Conservation (phyloP, 1,140 invertebrate genomes). For the Lamellibrachia luymesi region DNA sequence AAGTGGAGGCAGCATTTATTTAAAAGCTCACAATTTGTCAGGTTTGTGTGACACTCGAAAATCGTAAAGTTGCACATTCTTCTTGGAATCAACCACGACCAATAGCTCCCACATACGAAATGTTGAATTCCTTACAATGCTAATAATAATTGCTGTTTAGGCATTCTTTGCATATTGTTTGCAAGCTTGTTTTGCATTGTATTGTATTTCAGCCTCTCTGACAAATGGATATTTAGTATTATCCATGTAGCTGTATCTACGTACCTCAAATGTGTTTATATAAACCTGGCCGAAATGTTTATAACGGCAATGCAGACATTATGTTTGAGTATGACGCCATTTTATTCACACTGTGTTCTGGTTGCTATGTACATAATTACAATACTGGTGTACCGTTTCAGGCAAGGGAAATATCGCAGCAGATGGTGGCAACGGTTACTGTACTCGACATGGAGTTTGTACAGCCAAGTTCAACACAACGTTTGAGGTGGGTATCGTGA, state of each 20-base stretch:
- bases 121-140: too few relatives aligned
- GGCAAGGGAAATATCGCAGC: not conserved
- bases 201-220: not conserved
- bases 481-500: not conserved
- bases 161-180: not conserved
- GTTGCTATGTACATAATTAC: not conserved
- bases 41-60: conserved; percentile 28
- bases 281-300: not conserved
- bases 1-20: conserved; percentile 36
- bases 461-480: not conserved
- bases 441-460: not conserved
- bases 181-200: not conserved
- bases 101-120: not conserved
- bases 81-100: not conserved
- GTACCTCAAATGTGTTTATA: not conserved
- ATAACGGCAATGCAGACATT: not conserved
- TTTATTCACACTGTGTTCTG: not conserved
- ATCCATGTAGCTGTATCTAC: too few relatives aligned
- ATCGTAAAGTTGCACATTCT: not conserved
- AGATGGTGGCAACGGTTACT: not conserved
- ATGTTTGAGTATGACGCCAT: not conserved
- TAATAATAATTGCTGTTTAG: not conserved
- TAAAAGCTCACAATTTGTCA: conserved; percentile 31
- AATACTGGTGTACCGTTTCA: not conserved
- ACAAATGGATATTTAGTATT: too few relatives aligned